These are phyloP conservation scores for Orthonyx spaldingii DNA, from an alignment of 2,113 vertebrate species.

Conservation along the genomic window DNA sequence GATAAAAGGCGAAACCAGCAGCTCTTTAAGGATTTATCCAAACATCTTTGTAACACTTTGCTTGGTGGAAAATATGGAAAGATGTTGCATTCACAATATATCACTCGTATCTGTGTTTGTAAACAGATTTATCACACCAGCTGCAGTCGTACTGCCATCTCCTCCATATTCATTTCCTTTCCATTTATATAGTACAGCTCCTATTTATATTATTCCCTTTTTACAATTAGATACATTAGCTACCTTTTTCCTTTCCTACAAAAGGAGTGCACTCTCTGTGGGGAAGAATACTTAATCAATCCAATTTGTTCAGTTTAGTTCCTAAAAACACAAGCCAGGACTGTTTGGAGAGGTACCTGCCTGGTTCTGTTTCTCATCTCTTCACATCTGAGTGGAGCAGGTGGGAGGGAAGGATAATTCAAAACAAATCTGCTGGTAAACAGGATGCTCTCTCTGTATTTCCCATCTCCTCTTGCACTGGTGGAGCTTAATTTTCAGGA, in stretches of 20 bases:
- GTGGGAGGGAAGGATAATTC: constrained; percentile 46
- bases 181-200: not conserved
- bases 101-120: constrained; percentile 40
- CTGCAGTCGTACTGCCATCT: not conserved
- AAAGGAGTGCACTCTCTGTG: not conserved
- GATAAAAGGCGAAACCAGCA: not conserved
- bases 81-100: constrained; percentile 2
- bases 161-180: constrained; percentile 21
- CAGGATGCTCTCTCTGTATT: not conserved
- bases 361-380: not conserved
- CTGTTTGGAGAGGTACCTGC: not conserved
- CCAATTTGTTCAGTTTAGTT: not conserved
- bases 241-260: not conserved
- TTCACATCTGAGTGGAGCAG: not conserved
- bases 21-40: not conserved
- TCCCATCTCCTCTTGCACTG: constrained; percentile 20
- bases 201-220: not conserved
- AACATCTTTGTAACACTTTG: not conserved
- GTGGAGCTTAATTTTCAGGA: not conserved
- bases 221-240: not conserved
- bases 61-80: not conserved
- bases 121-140: constrained; percentile 49
- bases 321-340: not conserved
- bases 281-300: not conserved
- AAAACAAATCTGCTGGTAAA: not conserved